A percentile compares a stretch with the other conserved stretches of the same genome.
Evolutionary conservation across 1,140 invertebrate genomes (phyloP).

Genomic region (Leptopilina clavipes): DNA sequence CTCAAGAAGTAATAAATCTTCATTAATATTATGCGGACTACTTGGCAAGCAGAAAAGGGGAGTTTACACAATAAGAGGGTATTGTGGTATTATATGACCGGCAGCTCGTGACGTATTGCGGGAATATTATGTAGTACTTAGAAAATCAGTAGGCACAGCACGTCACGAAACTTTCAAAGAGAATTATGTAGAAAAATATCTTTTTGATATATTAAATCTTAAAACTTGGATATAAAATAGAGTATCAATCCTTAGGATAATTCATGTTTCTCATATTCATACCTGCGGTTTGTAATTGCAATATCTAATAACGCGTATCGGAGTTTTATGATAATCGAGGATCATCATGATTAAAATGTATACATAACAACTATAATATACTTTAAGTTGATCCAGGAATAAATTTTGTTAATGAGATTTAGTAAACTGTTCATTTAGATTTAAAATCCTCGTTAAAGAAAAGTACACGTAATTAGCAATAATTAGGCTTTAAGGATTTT

Average conservation of each 20-base stretch:
- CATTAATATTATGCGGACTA: slow-evolving; percentile 16
- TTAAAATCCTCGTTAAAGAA: neutral
- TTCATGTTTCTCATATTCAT: too few relatives aligned
- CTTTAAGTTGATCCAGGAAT: neutral
- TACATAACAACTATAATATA: neutral
- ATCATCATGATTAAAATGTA: neutral
- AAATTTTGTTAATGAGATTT: neutral
- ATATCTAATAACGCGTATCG: too few relatives aligned
- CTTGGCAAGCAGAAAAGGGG: slow-evolving; percentile 1
- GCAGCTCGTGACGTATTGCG: neutral
- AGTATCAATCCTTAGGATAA: too few relatives aligned
- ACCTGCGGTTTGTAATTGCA: too few relatives aligned
- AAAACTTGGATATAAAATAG: neutral
- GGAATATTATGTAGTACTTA: neutral
- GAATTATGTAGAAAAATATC: slow-evolving; percentile 2
- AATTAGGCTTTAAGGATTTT: slow-evolving; percentile 5
- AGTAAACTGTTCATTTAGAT: neutral
- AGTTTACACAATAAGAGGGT: slow-evolving; percentile 18
- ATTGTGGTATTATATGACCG: slow-evolving; percentile 10
- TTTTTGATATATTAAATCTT: neutral
- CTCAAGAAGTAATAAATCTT: slow-evolving; percentile 24
- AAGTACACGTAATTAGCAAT: neutral
- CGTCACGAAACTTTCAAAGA: slow-evolving; percentile 11
- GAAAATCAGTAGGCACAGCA: slow-evolving; percentile 25
- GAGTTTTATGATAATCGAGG: neutral